phyloP scores from a whole-genome alignment of 2,888 invertebrate genomes.

The Cephus nigrinus region DNA sequence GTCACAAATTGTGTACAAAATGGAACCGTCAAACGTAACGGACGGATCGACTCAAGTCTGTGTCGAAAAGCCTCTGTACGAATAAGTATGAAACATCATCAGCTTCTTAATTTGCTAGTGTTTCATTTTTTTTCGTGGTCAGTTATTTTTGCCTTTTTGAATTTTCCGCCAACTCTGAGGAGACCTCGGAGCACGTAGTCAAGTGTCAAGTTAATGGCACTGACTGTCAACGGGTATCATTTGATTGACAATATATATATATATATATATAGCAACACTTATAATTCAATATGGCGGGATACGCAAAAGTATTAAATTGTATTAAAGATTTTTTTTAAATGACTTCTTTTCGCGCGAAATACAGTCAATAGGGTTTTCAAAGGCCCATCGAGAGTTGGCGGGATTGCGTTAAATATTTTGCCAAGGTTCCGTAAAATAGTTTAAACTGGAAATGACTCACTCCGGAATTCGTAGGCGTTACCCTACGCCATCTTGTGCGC shows the following conservation, averaged over 20 bases:
- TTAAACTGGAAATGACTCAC: background rate
- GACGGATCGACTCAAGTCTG: background rate
- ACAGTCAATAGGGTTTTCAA: background rate
- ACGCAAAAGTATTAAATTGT: background rate
- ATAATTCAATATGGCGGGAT: background rate
- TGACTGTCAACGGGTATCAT: background rate
- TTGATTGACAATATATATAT: background rate
- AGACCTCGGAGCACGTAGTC: background rate
- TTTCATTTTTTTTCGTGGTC: slow-evolving; percentile 10
- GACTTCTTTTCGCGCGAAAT: background rate
- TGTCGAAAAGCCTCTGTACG: background rate
- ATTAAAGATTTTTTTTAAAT: background rate
- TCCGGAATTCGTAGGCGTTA: background rate
- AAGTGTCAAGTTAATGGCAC: background rate
- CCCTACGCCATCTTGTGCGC: background rate
- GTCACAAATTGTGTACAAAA: background rate
- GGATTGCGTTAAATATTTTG: background rate
- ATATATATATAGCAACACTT: background rate
- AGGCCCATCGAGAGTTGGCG: background rate
- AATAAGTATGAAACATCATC: background rate
- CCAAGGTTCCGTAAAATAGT: background rate
- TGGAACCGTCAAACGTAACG: slow-evolving; percentile 10
- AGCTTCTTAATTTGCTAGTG: background rate
- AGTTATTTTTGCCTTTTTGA: slow-evolving; percentile 9
- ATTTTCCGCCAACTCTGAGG: background rate